These are phyloP conservation scores for Melinaea menophilus DNA, from an alignment of 2,888 invertebrate genomes.

Conservation along the genomic window DNA sequence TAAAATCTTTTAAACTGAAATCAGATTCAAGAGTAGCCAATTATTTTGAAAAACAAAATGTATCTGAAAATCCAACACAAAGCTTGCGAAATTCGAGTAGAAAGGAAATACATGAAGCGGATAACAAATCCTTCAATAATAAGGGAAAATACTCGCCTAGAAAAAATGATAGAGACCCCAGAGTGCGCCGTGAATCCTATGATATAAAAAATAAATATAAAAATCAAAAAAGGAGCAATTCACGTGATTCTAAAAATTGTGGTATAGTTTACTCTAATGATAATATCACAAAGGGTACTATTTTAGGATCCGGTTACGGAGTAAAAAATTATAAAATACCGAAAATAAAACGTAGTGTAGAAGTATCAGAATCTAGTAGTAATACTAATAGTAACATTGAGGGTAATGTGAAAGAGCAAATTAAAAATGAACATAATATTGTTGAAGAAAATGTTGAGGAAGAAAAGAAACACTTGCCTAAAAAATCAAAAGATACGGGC, in stretches of 20 bases:
- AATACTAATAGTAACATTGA: constrained; percentile 21
- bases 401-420: constrained; percentile 8
- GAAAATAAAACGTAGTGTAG: constrained; percentile 60
- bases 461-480: constrained; percentile 7
- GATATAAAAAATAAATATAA: constrained; percentile 37
- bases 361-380: constrained; percentile 30
- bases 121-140: constrained; percentile 9
- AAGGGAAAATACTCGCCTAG: constrained; percentile 44
- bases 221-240: constrained; percentile 34
- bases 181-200: constrained; percentile 43
- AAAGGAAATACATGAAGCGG: constrained; percentile 35
- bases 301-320: constrained; percentile 60
- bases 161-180: constrained; percentile 58
- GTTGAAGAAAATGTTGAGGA: constrained; percentile 9
- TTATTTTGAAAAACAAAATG: constrained; percentile 20
- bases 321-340: constrained; percentile 74
- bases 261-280: constrained; percentile 68
- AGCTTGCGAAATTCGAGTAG: constrained; percentile 26
- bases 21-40: constrained; percentile 26
- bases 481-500: neutral
- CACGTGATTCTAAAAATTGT: constrained; percentile 36
- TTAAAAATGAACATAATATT: constrained; percentile 1
- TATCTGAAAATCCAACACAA: constrained; percentile 5
- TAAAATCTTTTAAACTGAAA: constrained; percentile 47
- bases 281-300: constrained; percentile 62